Base-by-base conservation (phyloP, 2,888 invertebrate species). In the Chouioia cunea region DNA sequence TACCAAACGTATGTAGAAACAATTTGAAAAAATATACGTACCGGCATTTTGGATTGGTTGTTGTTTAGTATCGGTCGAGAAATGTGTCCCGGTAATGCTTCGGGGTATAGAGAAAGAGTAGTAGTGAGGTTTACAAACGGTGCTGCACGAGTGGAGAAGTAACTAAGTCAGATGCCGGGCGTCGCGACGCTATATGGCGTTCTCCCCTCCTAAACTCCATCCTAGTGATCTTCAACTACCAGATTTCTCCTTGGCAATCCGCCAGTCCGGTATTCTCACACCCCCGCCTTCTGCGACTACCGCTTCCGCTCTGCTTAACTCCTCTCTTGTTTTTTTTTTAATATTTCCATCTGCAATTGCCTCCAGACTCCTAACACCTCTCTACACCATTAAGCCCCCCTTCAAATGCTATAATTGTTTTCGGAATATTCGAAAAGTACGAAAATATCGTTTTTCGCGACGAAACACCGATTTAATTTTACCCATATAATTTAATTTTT, bases 101-200 rank as follows among this genome's bases (percentile, higher is more conserved):
- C n/a, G n/a, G n/a, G n/a, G n/a, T n/a, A 16, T 12, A 23, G 48
- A 14, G 50, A 53, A 22, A 48, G 73, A 59, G 46, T 69, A 57
- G 71, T 64, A 63, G 71, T 76, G 71, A 78, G 75, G 79, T 79
- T 80, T 79, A 43, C 59, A 78, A 81, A 81, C 77, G 78, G 78
- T 81, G 79, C 78, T 76, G 77, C 77, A 44, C 77, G 79, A 76
- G 78, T 77, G 73, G 77, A 76, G 76, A 77, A 74, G 77, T 80
- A 81, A 85, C 85, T 84, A 85, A 84, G 79, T 81, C 79, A 77
- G 76, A 82, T 73, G 76, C 75, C 60, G 77, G 74, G 85, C 87
- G 88, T 87, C 87, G 86, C 86, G 87, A 86, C 86, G 88, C 83
- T 86, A 87, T 87, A 87, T 87, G 82, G 83, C 85, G 83, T 83